phyloP scores from a whole-genome alignment of 2,888 invertebrate genomes.

The Chymomyza procnemis region DNA sequence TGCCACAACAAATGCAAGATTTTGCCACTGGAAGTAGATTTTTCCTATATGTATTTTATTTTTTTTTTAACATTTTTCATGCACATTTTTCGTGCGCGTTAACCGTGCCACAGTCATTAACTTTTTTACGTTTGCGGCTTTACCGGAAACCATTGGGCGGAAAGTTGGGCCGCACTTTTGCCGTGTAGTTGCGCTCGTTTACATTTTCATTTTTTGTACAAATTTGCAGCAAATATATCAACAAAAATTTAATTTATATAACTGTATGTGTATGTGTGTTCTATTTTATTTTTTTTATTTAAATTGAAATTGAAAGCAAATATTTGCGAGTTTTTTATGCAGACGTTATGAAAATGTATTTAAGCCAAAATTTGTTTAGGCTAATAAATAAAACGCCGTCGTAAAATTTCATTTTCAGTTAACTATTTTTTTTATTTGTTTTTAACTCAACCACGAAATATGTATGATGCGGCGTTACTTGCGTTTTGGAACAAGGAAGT shows the following conservation, averaged over 20 bases:
- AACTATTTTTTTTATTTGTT: too few species aligned
- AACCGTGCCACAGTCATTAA: constrained; percentile 62
- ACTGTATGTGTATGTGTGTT: neutral
- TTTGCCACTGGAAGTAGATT: constrained; percentile 26
- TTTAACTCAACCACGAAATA: constrained; percentile 12
- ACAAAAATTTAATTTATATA: constrained; percentile 7
- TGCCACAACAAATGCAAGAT: constrained; percentile 60
- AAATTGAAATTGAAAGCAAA: constrained; percentile 49
- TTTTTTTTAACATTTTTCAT: too few species aligned
- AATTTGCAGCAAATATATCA: neutral
- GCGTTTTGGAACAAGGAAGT: neutral
- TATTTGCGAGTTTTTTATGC: constrained; percentile 32
- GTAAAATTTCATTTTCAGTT: constrained; percentile 51
- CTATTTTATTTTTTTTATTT: too few species aligned
- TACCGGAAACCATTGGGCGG: neutral
- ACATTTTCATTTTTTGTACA: neutral
- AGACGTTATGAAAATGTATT: constrained; percentile 5
- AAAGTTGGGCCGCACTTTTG: neutral
- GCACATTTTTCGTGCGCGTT: constrained; percentile 23
- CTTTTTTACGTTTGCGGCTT: constrained; percentile 44
- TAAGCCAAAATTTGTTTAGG: constrained; percentile 57
- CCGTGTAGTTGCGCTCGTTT: neutral
- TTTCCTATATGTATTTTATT: constrained; percentile 28
- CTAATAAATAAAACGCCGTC: constrained; percentile 46
- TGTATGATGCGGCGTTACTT: constrained; percentile 27